phyloP scores from a whole-genome alignment of 2,888 invertebrate species.

The Rhingia rostrata region DNA sequence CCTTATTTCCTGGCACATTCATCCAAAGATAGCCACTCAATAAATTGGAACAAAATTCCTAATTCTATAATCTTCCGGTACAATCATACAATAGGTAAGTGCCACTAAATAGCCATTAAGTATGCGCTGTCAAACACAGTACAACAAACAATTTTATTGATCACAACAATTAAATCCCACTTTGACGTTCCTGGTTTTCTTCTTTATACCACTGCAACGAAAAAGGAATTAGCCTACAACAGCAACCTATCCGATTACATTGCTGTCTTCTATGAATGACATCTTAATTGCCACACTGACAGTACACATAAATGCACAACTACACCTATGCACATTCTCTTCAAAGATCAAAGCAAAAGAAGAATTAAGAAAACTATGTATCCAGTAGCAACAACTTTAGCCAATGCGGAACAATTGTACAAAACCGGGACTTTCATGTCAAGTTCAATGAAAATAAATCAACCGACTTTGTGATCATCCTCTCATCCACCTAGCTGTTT shows the following conservation, averaged over 20 bases:
- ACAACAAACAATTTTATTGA: not conserved
- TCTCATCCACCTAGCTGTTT: constrained; percentile 18
- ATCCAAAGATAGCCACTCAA: too few relatives aligned
- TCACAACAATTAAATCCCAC: not conserved
- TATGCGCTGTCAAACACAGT: not conserved
- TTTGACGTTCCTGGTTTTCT: not conserved
- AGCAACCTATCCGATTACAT: not conserved
- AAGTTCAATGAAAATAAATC: constrained; percentile 61
- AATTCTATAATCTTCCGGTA: too few relatives aligned
- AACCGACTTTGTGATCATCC: constrained; percentile 40
- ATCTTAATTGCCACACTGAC: constrained; percentile 36
- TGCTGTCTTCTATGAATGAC: constrained; percentile 40
- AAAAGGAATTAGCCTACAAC: constrained; percentile 11
- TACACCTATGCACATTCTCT: not conserved
- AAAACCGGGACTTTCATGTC: constrained; percentile 58
- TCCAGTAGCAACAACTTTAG: not conserved
- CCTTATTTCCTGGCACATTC: too few relatives aligned
- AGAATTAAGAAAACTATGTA: not conserved
- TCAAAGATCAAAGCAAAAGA: constrained; percentile 4
- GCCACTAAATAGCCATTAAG: too few relatives aligned
- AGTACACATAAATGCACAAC: not conserved
- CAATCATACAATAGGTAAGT: too few relatives aligned
- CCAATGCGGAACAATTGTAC: constrained; percentile 60
- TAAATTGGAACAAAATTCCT: too few relatives aligned
- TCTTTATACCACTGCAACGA: constrained; percentile 4